Evolutionary conservation across 1,140 invertebrate species (phyloP).

Genomic region (Drosophila jambulina): DNA sequence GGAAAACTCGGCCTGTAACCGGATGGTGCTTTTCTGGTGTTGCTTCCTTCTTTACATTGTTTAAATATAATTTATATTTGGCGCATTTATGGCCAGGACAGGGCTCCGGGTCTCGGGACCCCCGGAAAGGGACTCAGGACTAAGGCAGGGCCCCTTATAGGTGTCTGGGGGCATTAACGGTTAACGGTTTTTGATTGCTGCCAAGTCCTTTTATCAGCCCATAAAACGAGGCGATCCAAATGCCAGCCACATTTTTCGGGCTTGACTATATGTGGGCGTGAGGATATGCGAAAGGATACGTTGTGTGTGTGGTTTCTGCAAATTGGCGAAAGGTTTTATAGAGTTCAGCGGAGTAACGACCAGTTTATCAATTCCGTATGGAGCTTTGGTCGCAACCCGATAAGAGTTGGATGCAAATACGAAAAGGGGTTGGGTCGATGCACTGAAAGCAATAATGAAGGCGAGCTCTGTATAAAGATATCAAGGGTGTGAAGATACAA

Average conservation of each 20-base stretch:
- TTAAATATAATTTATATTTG: constrained; percentile 81
- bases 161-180: constrained; percentile 81
- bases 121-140: constrained; percentile 46
- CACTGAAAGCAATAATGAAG: constrained; percentile 17
- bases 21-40: constrained; percentile 27
- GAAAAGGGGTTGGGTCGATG: constrained; percentile 26
- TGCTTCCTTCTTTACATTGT: constrained; percentile 27
- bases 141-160: constrained; percentile 49
- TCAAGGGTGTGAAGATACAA: constrained; percentile 4
- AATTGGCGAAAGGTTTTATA: constrained; percentile 52
- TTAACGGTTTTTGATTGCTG: constrained; percentile 80
- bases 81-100: constrained; percentile 59
- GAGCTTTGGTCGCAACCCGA: constrained; percentile 26
- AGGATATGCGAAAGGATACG: constrained; percentile 1
- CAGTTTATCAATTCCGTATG: constrained; percentile 46
- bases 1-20: constrained; percentile 25
- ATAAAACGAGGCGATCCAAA: constrained; percentile 57
- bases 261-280: constrained; percentile 19
- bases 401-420: constrained; percentile 48
- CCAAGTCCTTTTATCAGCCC: constrained; percentile 71
- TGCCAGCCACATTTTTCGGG: constrained; percentile 21
- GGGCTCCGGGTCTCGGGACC: not conserved
- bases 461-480: not conserved
- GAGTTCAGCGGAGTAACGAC: constrained; percentile 50
- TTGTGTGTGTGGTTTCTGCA: constrained; percentile 34